Evolutionary conservation across 2,113 vertebrate genomes (phyloP), one percentile per base, ranked within the genome.

Genomic region (Miniopterus natalensis): DNA sequence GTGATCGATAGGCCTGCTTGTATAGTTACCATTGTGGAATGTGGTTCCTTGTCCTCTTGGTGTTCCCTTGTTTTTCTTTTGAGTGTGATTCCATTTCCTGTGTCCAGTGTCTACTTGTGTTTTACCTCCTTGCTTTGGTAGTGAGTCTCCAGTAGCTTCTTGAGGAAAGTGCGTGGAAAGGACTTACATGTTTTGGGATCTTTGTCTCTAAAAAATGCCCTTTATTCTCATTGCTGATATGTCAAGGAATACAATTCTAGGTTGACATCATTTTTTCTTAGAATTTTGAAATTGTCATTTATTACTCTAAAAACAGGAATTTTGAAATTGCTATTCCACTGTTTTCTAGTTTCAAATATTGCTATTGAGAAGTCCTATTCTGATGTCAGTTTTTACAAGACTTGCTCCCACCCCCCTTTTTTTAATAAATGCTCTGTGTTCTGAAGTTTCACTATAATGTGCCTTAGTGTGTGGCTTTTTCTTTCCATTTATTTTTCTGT

Each of bases 251-350:
- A 61, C 13, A 59, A 53, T 92, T 74, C 57, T 27, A 75, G 20
- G 21, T 92, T 68, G 49, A 85, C 59, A 47, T 89, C 12, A 15
- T 66, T 92, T 86, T 71, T 90, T 47, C 31, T 73, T 74, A 36
- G 36, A 90, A 75, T 49, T 81, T 74, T 95, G 63, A 61, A 79
- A 65, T 92, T n/a, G 25, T 79, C 61, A 23, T 73, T 47, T 75
- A 47, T 29, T 74, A 47, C 8, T 47, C 42, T 47, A 17, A 75
- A 29, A 75, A 49, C 29, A 21, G 68, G n/a, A 89, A 74, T 57
- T 74, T 74, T 92, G 47, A 61, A 79, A 63, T 92, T 27, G 15
- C 73, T 83, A 25, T 36, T 47, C 6, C 18, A 7, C 55, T 65
- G 20, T 70, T 84, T 84, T 73, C 6, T 92, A 63, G 18, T 81